These are phyloP conservation scores for Rhynchonycteris naso DNA, from an alignment of 2,797 vertebrate genomes.

Conservation along the genomic window DNA sequence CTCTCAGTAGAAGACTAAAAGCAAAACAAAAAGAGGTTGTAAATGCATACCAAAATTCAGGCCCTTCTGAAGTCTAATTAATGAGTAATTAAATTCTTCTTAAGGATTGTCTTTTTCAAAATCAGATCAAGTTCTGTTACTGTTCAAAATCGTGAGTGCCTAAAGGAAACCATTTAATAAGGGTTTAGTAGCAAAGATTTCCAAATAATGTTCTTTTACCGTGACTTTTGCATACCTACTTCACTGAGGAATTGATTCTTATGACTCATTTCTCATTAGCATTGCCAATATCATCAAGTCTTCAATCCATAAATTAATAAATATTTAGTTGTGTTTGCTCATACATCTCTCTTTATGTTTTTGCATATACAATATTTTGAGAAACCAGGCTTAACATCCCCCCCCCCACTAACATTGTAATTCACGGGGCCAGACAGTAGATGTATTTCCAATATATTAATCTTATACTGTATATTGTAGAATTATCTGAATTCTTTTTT, in stretches of 20 bases:
- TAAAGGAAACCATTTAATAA: background rate
- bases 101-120: background rate
- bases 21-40: background rate
- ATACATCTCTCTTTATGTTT: background rate
- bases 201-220: background rate
- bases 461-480: too few species aligned
- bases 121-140: background rate
- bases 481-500: too few species aligned
- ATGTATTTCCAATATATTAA: too few species aligned
- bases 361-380: background rate
- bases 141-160: background rate
- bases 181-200: background rate
- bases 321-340: background rate
- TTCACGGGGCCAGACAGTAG: background rate
- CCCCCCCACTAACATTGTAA: background rate
- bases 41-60: background rate
- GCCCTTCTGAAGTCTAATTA: background rate
- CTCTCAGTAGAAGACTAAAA: background rate
- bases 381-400: background rate
- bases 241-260: background rate
- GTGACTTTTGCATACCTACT: background rate
- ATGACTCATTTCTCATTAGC: background rate
- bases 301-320: background rate
- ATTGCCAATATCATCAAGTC: background rate
- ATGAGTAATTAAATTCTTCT: background rate